phyloP scores from a whole-genome alignment of 2,888 invertebrate genomes.

The Rhagonycha fulva region DNA sequence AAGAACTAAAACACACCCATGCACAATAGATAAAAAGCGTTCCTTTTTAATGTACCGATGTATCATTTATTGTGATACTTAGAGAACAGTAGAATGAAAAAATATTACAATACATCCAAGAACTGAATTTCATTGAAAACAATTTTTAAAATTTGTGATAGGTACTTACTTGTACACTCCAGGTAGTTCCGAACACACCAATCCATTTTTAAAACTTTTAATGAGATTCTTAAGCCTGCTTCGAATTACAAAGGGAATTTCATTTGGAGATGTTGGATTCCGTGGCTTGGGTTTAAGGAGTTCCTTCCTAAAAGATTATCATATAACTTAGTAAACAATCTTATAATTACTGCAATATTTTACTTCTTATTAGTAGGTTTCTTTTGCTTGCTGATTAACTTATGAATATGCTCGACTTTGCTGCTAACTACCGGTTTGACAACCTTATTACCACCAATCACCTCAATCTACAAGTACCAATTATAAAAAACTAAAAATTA shows the following conservation, averaged over 20 bases:
- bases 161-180: not conserved
- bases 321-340: not conserved
- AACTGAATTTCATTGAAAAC: too few relatives aligned
- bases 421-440: not conserved
- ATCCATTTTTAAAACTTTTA: not conserved
- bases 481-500: not conserved
- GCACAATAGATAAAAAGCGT: too few relatives aligned
- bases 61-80: too few relatives aligned
- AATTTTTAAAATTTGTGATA: too few relatives aligned
- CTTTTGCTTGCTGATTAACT: not conserved
- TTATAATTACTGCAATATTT: not conserved
- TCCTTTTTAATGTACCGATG: too few relatives aligned
- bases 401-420: not conserved
- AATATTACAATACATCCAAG: too few relatives aligned
- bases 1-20: too few relatives aligned
- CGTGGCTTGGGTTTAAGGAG: not conserved
- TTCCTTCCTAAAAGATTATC: not conserved
- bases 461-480: not conserved
- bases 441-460: not conserved
- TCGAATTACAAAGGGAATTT: not conserved
- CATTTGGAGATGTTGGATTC: not conserved
- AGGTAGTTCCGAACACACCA: not conserved
- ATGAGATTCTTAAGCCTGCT: not conserved
- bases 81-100: too few relatives aligned
- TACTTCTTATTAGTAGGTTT: not conserved